phyloP scores from a whole-genome alignment of 1,140 invertebrate species.

The Drosophila ohnishii region DNA sequence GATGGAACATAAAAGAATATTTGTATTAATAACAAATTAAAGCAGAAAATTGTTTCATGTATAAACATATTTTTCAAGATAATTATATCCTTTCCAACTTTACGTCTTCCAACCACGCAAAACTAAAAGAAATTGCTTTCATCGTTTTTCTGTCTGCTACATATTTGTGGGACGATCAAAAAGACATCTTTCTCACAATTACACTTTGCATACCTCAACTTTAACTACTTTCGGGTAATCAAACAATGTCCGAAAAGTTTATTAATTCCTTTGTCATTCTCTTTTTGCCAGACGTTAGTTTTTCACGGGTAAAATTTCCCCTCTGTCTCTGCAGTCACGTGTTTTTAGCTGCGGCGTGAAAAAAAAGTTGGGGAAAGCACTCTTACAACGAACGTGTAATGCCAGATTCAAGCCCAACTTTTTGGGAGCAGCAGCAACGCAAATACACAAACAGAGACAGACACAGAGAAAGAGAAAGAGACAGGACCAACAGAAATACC shows the following conservation, averaged over 20 bases:
- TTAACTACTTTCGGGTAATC: slow-evolving; percentile 36
- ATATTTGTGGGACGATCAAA: slow-evolving; percentile 1
- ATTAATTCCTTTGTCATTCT: slow-evolving; percentile 44
- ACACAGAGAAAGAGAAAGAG: background rate
- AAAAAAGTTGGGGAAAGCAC: slow-evolving; percentile 49
- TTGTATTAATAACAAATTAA: no score
- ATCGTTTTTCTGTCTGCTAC: background rate
- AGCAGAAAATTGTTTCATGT: no score
- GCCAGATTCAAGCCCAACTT: slow-evolving; percentile 60
- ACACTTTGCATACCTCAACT: slow-evolving; percentile 18
- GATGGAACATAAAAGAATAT: no score
- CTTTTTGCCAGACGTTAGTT: slow-evolving; percentile 16
- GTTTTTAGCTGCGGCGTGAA: slow-evolving; percentile 42
- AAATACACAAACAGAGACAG: slow-evolving; percentile 27
- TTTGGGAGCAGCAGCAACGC: slow-evolving; percentile 16
- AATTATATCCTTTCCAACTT: background rate
- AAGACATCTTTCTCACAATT: slow-evolving; percentile 24
- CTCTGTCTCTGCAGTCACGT: slow-evolving; percentile 49
- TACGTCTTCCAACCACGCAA: background rate
- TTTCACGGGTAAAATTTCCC: slow-evolving; percentile 29
- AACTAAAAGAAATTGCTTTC: no score
- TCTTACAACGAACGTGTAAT: slow-evolving; percentile 46
- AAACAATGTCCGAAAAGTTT: slow-evolving; percentile 39
- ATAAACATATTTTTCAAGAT: background rate
- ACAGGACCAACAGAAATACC: slow-evolving; percentile 10